A percentile compares a stretch with the other conserved stretches of the same genome.
Conservation (phyloP, 1,140 invertebrate genomes). For the Magallana ariakensis region DNA sequence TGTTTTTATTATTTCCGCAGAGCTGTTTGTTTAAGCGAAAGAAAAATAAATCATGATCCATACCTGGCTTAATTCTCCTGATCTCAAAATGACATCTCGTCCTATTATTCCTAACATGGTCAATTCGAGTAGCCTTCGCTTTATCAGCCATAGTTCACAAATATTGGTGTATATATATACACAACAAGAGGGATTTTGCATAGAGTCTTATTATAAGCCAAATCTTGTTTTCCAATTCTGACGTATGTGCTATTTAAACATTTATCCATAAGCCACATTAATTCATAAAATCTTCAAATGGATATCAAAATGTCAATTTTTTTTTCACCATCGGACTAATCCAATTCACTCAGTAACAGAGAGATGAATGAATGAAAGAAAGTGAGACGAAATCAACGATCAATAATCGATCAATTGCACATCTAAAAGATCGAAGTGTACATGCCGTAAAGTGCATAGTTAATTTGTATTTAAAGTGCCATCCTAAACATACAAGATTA, state of each 20-base stretch:
- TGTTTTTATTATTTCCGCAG: too few relatives aligned
- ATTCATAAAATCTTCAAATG: neutral
- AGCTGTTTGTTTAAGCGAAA: too few relatives aligned
- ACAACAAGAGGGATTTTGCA: neutral
- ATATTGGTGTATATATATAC: neutral
- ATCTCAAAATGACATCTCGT: conserved; percentile 44
- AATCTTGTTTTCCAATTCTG: neutral
- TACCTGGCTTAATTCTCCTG: conserved; percentile 42
- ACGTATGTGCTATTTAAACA: conserved; percentile 8
- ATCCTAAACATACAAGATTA: conserved; percentile 10
- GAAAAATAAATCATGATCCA: neutral
- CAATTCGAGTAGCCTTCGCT: neutral
- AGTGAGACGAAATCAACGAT: neutral
- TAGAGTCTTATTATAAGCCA: neutral
- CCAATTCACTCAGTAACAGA: neutral
- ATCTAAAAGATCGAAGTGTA: neutral
- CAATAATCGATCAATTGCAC: neutral
- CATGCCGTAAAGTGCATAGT: neutral
- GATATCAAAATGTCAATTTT: neutral
- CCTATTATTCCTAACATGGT: conserved; percentile 7
- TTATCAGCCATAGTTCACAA: conserved; percentile 27
- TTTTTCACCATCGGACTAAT: neutral
- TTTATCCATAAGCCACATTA: conserved; percentile 9
- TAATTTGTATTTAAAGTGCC: neutral
- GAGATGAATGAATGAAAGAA: neutral